These are phyloP conservation scores for Anthonomus grandis DNA, from an alignment of 1,140 invertebrate species.

Conservation along the genomic window DNA sequence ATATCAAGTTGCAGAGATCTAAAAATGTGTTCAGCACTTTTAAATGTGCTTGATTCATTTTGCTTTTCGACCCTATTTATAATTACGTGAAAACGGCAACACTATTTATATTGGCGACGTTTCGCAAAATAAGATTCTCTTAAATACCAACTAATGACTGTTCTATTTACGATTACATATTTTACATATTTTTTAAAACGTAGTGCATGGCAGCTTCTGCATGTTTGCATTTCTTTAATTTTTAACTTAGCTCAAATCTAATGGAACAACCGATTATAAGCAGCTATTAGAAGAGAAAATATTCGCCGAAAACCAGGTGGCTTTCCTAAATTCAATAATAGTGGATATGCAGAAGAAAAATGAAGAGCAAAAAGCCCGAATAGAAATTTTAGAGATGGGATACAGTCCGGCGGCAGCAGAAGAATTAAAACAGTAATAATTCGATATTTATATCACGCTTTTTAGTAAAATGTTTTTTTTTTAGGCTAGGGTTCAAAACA, in stretches of 20 bases:
- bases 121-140: no score
- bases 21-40: no score
- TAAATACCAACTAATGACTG: no score
- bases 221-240: neutral
- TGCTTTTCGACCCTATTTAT: no score
- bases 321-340: conserved; percentile 94
- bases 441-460: conserved; percentile 6
- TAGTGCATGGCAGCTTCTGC: neutral
- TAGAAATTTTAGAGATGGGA: conserved; percentile 73
- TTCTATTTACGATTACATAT: no score
- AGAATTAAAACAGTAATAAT: conserved; percentile 43
- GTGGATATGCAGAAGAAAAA: conserved; percentile 93
- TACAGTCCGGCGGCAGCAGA: conserved; percentile 58
- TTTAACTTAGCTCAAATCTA: conserved; percentile 17
- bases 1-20: no score
- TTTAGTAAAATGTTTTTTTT: conserved; percentile 4
- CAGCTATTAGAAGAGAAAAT: conserved; percentile 62
- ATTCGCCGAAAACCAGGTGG: conserved; percentile 71
- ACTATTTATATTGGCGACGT: no score
- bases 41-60: no score
- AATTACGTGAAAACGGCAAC: no score
- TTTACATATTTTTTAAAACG: no score
- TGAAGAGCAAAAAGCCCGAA: conserved; percentile 72
- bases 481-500: conserved; percentile 43
- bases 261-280: conserved; percentile 42